Conservation (phyloP, 2,113 vertebrate genomes). For the Silurus meridionalis region DNA sequence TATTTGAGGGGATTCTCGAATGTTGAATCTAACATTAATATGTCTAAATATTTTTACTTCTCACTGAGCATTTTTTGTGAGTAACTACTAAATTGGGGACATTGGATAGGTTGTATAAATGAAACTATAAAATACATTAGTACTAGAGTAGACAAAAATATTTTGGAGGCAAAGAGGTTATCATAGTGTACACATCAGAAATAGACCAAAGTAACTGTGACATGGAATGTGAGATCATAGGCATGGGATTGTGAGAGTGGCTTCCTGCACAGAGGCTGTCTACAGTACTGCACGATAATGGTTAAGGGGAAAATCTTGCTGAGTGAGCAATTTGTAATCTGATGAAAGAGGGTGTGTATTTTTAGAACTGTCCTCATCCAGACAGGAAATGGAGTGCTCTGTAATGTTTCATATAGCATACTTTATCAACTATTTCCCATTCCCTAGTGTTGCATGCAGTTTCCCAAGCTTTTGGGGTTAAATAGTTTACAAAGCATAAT, state of each 20-base stretch:
- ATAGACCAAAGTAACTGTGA: constrained; percentile 31
- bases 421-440: constrained; percentile 47
- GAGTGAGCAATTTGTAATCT: constrained; percentile 58
- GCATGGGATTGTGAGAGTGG: constrained; percentile 57
- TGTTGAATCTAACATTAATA: no score
- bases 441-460: constrained; percentile 33
- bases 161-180: constrained; percentile 6
- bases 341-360: constrained; percentile 54
- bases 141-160: background rate
- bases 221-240: constrained; percentile 34
- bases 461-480: constrained; percentile 46
- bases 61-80: background rate
- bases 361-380: constrained; percentile 56
- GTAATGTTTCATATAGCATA: constrained; percentile 45
- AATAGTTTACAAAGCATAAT: constrained; percentile 23
- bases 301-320: constrained; percentile 62
- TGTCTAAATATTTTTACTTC: background rate
- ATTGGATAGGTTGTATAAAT: background rate
- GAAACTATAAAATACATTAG: background rate
- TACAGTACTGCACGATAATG: constrained; percentile 46
- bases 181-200: background rate
- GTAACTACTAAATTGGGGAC: background rate
- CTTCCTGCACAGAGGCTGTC: constrained; percentile 41
- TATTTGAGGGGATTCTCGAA: no score
- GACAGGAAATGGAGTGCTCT: constrained; percentile 50